phyloP scores from a whole-genome alignment of 2,113 vertebrate species.

The Glaucomys volans region DNA sequence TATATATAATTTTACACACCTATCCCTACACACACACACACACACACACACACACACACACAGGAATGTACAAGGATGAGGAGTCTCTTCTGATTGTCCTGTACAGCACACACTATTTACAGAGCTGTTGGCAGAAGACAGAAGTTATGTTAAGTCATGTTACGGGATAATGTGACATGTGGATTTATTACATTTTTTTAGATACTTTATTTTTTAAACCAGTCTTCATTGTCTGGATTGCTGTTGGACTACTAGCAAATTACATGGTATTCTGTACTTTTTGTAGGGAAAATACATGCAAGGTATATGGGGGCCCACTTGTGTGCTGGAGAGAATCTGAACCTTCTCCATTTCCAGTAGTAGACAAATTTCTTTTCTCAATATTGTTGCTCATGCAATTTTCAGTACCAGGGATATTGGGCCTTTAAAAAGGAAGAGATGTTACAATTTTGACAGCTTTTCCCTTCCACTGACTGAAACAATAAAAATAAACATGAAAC shows the following conservation, averaged over 20 bases:
- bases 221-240: neutral
- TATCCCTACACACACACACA: no score
- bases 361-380: constrained; percentile 53
- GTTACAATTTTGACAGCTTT: constrained; percentile 51
- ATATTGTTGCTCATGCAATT: constrained; percentile 18
- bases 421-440: constrained; percentile 61
- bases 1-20: no score
- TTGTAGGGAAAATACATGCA: neutral
- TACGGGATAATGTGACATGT: neutral
- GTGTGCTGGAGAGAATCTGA: neutral
- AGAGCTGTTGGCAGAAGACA: neutral
- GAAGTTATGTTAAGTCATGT: neutral
- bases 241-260: neutral
- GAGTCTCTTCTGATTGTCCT: neutral
- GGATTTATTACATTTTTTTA: neutral
- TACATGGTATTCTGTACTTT: neutral
- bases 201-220: neutral
- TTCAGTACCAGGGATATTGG: constrained; percentile 25
- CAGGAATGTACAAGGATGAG: neutral
- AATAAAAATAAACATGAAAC: constrained; percentile 75
- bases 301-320: neutral
- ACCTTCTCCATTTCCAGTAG: neutral
- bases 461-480: constrained; percentile 56
- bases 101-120: neutral
- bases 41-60: no score